phyloP scores from a whole-genome alignment of 2,888 invertebrate species.

The Phengaris arion region DNA sequence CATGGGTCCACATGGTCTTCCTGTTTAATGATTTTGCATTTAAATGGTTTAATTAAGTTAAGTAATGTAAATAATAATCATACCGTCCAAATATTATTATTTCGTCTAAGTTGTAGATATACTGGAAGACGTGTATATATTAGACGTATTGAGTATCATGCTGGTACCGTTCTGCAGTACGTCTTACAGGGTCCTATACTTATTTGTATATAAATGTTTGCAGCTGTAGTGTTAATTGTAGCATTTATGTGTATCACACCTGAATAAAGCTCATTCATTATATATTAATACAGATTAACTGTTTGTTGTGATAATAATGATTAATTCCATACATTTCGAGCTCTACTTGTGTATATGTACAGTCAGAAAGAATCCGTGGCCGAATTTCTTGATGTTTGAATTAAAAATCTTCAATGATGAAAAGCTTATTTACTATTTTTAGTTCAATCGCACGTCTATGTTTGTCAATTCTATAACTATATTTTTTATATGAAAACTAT shows the following conservation, averaged over 20 bases:
- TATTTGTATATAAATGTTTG: slow-evolving; percentile 51
- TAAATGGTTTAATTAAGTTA: slow-evolving; percentile 18
- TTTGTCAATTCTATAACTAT: too few relatives aligned
- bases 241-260: slow-evolving; percentile 74
- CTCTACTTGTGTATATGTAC: neutral
- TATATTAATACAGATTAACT: slow-evolving; percentile 33
- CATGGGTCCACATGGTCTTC: slow-evolving; percentile 12
- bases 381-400: too few relatives aligned
- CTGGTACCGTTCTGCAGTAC: slow-evolving; percentile 44
- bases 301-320: slow-evolving; percentile 27
- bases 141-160: neutral
- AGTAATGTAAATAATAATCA: slow-evolving; percentile 42
- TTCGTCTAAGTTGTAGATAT: slow-evolving; percentile 28
- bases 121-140: slow-evolving; percentile 4
- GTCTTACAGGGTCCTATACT: slow-evolving; percentile 68
- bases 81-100: slow-evolving; percentile 65
- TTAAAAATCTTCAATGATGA: too few relatives aligned
- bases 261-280: slow-evolving; percentile 75
- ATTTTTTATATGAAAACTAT: too few relatives aligned
- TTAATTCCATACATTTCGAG: neutral
- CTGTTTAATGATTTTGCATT: slow-evolving; percentile 30
- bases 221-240: slow-evolving; percentile 47
- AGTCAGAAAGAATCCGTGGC: neutral
- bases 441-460: neutral
- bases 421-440: neutral